phyloP scores from a whole-genome alignment of 2,113 vertebrate species.

The Laterallus jamaicensis region DNA sequence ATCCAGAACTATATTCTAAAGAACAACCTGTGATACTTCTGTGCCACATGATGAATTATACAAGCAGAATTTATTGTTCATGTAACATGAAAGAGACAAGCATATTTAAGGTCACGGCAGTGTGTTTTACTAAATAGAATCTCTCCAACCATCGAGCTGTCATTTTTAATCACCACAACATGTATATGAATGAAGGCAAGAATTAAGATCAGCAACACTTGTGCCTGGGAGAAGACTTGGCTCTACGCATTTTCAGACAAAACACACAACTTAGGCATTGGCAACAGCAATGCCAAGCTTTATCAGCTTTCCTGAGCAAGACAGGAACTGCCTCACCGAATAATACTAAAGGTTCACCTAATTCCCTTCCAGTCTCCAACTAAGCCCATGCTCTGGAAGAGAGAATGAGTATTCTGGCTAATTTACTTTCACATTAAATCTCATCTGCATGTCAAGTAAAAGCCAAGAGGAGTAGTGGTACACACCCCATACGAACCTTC shows the following conservation, averaged over 20 bases:
- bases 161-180: background rate
- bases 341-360: background rate
- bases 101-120: background rate
- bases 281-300: background rate
- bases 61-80: background rate
- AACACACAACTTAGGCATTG: background rate
- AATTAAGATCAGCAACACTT: background rate
- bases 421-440: background rate
- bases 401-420: background rate
- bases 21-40: background rate
- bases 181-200: background rate
- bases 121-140: accelerated
- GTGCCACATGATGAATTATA: background rate
- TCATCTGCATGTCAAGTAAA: accelerated
- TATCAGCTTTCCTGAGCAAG: background rate
- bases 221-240: background rate
- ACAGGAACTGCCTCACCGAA: background rate
- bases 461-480: background rate
- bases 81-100: background rate
- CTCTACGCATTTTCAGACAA: background rate
- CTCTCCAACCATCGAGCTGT: background rate
- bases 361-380: background rate
- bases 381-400: background rate
- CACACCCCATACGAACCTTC: background rate
- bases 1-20: background rate